phyloP scores from a whole-genome alignment of 2,797 vertebrate species.

The Galagoides demidoff region DNA sequence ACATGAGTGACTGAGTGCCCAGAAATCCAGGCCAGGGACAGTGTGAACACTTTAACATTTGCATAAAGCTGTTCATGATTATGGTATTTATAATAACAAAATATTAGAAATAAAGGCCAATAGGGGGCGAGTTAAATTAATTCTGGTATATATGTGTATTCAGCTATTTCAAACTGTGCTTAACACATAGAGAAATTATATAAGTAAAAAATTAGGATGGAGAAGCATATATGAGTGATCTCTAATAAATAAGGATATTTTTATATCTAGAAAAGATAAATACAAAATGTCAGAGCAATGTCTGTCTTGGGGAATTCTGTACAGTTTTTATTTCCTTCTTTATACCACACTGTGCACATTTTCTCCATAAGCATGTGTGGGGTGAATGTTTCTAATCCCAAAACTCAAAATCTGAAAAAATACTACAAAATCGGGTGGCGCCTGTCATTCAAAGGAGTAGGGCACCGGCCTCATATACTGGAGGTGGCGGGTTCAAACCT shows the following conservation, averaged over 20 bases:
- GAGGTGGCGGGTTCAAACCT: too few species aligned
- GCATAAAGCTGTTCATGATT: neutral
- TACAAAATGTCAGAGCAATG: neutral
- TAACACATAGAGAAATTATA: neutral
- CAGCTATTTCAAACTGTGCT: neutral
- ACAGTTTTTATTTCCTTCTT: neutral
- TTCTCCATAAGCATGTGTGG: neutral
- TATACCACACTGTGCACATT: neutral
- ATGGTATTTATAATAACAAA: neutral
- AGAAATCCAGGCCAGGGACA: neutral
- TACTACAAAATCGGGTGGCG: too few species aligned
- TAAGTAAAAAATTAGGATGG: neutral
- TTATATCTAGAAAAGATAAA: neutral
- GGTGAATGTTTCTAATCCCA: too few species aligned
- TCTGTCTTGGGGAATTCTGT: neutral
- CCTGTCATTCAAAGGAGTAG: too few species aligned
- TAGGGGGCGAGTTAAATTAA: accelerated
- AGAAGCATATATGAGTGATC: neutral
- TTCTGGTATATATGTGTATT: accelerated
- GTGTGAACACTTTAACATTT: neutral
- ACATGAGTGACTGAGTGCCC: neutral
- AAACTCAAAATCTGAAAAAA: neutral
- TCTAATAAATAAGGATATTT: neutral
- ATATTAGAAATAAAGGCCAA: neutral
- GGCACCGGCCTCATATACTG: too few species aligned